Base-by-base conservation (phyloP, 2,113 vertebrate genomes). In the Ailurus styani region DNA sequence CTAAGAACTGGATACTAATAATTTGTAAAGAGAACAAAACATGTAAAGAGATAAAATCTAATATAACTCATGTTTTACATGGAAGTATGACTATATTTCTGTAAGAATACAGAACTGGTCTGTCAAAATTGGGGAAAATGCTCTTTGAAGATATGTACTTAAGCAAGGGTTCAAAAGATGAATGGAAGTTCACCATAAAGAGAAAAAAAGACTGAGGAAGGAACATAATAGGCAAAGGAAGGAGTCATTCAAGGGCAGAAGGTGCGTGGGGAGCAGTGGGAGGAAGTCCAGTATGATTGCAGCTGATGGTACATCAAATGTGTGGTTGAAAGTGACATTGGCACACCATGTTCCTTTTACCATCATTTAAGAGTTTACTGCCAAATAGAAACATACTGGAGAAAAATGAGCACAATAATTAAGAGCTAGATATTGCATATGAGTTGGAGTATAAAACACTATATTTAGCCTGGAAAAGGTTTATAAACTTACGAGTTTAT, bases 251-350 rank as follows among this genome's bases (percentile, higher is more conserved):
- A 55, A 87, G 87, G 70, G 79, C 62, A 94, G 85, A 77, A 21
- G 31, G 47, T 18, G 2, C 0, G 0, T 81, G 47, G 62, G n/a
- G 50, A 73, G 21, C 0, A 11, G 27, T 1, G 10, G 84, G 70
- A 96, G 37, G 73, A 70, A 14, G 31, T 55, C 45, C 47, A 75
- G 34, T 6, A 10, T 15, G 47, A 14, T 21, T 10, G 9, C 29
- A 95, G 21, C 72, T 85, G 27, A 13, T 9, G 37, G 27, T 7
- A 14, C 62, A 7, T 55, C 37, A 52, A 89, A 68, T 27, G 21
- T 52, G 86, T 72, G 31, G 47, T 18, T 79, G 7, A 68, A 94
- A 87, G 45, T 34, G 75, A 92, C 85, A 42, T 0, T 18, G 62
- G 88, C 50, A 84, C 55, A 81, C 52, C 11, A 14, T 45, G 68